Base-by-base conservation (phyloP, 2,113 vertebrate species). In the Otus sunia region DNA sequence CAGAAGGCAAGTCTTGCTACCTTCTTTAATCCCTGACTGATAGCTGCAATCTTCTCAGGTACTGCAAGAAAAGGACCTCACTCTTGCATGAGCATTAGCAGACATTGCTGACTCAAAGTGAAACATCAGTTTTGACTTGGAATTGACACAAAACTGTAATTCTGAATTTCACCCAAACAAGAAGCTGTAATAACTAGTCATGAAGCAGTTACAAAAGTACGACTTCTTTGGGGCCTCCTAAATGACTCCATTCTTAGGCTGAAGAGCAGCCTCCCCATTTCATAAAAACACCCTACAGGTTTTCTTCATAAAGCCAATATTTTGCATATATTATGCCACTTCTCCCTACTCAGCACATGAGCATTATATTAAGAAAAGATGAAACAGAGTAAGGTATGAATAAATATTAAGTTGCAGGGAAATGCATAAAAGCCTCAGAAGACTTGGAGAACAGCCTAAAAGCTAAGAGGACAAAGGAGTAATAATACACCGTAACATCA, bases 311-410 rank as follows among this genome's bases (percentile, higher is more conserved):
- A 90, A 84, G 30, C 21, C 52, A 72, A 1, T 52, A 67, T 41
- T 94, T 90, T 78, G 58, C 41, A 89, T 26, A 20, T 58, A 53
- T n/a, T 47, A 37, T 55, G 32, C 32, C 63, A 49, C 39, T 72
- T 80, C 68, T 90, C 60, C 74, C 84, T 90, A 41, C 37, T 50
- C 32, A 78, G 71, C 12, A 53, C 29, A 50, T n/a, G 41, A 86
- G 32, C 17, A 77, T 30, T 63, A 4, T 9, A 80, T 74, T 63
- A 72, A 82, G 63, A 43, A 86, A 41, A 74, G 90, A 83, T 86
- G 73, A 92, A 95, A 92, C 21, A 95, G 64, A 82, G 56, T 80
- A 93, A 93, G 72, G 59, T 68, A 93, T 88, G 91, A 92, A 66
- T 45, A 90, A 82, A 64, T 77, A 79, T 21, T n/a, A 41, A 50